phyloP scores from a whole-genome alignment of 92 coral and sea anemone species.

The Palythoa caribaeorum region DNA sequence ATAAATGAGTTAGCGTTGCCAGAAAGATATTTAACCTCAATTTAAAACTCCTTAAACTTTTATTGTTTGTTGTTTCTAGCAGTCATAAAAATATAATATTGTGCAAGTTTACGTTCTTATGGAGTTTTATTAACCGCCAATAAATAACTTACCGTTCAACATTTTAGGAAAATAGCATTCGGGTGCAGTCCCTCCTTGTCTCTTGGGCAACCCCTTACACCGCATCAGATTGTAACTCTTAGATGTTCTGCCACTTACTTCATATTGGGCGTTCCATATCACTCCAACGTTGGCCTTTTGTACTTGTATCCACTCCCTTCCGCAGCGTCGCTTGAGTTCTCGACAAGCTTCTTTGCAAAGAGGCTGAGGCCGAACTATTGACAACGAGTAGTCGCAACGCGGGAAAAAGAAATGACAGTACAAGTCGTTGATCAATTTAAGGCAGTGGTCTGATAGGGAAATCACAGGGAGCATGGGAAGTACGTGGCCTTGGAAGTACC shows the following conservation, averaged over 20 bases:
- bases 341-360: conserved; percentile 86
- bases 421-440: conserved; percentile 65
- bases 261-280: conserved; percentile 70
- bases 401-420: conserved; percentile 76
- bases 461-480: conserved; percentile 41
- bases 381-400: conserved; percentile 74
- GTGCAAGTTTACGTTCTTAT: not conserved
- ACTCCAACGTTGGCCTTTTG: conserved; percentile 57
- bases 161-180: conserved; percentile 74
- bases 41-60: no score
- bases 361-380: conserved; percentile 74
- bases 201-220: conserved; percentile 71
- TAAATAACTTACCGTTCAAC: conserved; percentile 11
- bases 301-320: conserved; percentile 60
- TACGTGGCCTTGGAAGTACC: conserved; percentile 24
- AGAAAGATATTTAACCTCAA: no score
- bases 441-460: conserved; percentile 39
- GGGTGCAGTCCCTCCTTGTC: conserved; percentile 68
- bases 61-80: no score
- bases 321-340: conserved; percentile 66
- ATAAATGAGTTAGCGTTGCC: no score
- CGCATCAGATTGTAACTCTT: conserved; percentile 69
- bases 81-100: not conserved
- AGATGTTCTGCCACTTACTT: conserved; percentile 30
- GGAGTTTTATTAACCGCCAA: not conserved